phyloP scores from a whole-genome alignment of 2,113 vertebrate species.

The Melanocharis versteri region DNA sequence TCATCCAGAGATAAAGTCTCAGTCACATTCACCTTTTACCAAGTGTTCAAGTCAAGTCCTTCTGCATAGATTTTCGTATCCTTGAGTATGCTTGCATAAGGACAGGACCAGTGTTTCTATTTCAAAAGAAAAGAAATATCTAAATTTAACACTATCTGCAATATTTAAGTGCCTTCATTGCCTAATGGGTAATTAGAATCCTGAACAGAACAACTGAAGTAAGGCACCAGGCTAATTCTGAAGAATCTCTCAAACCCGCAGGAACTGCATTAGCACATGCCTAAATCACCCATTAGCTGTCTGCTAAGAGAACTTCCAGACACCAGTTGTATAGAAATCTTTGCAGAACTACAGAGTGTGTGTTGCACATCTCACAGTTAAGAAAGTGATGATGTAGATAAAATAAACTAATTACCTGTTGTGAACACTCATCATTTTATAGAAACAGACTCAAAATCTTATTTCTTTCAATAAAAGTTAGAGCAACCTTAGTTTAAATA shows the following conservation, averaged over 20 bases:
- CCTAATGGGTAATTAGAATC: not conserved
- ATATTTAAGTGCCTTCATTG: not conserved
- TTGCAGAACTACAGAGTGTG: not conserved
- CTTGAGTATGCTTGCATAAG: not conserved
- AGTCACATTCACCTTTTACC: not conserved
- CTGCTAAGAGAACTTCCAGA: not conserved
- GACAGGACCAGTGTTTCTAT: not conserved
- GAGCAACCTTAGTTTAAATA: not conserved
- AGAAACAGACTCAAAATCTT: not conserved
- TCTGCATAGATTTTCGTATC: accelerated
- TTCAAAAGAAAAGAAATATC: not conserved
- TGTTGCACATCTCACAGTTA: not conserved
- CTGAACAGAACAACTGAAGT: not conserved
- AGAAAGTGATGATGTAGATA: not conserved
- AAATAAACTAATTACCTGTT: not conserved
- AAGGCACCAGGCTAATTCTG: not conserved
- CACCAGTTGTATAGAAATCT: not conserved
- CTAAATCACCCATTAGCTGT: not conserved
- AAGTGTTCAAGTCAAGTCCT: not conserved
- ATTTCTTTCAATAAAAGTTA: not conserved
- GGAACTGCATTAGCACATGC: not conserved
- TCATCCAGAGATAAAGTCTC: not conserved
- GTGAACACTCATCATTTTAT: not conserved
- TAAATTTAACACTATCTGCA: not conserved
- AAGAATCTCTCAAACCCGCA: not conserved